Evolutionary conservation across 1,140 invertebrate genomes (phyloP), one percentile per base, ranked within the genome.

Genomic region (Hyphantria cunea): DNA sequence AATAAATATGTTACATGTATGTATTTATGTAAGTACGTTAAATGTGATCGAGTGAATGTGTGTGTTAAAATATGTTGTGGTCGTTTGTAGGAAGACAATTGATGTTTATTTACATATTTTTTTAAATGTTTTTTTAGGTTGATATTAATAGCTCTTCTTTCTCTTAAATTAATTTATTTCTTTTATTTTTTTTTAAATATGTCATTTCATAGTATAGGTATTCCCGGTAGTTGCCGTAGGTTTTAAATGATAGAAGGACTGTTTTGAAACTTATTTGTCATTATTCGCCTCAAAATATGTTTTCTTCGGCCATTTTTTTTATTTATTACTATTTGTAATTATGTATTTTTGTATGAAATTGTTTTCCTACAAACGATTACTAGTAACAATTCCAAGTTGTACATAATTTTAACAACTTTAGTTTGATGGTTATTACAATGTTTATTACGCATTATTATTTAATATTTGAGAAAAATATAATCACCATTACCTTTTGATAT

Each of bases 401-500:
- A 83, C 68, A 83, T 85, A 86, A 69, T 78, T 82, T 80, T 77
- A 70, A 79, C 52, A 64, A 42, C 62, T 69, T 75, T 68, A 71
- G 66, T 72, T 74, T 66, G 56, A 72, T 69, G 65, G 70, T 74
- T 76, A 68, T 53, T 69, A 69, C 56, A 70, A 73, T 84, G 74
- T 85, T 82, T 86, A 73, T 74, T 74, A 74, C 48, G 58, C 58
- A 56, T 66, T 72, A 82, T 82, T 83, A 88, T 86, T 89, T 84
- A 86, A 85, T 84, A 83, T 85, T 73, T 69, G 64, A 70, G 64
- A 67, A 79, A 76, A 85, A 86, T 89, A 89, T 89, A 86, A 89
- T 89, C 86, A 84, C 76, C 76, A 86, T 82, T 85, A 77, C 81
- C 84, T 84, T 85, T 85, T 76, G 76, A 52, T 56, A 6, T 3